Conservation (phyloP, 1,140 invertebrate species). For the Helicoverpa zea region DNA sequence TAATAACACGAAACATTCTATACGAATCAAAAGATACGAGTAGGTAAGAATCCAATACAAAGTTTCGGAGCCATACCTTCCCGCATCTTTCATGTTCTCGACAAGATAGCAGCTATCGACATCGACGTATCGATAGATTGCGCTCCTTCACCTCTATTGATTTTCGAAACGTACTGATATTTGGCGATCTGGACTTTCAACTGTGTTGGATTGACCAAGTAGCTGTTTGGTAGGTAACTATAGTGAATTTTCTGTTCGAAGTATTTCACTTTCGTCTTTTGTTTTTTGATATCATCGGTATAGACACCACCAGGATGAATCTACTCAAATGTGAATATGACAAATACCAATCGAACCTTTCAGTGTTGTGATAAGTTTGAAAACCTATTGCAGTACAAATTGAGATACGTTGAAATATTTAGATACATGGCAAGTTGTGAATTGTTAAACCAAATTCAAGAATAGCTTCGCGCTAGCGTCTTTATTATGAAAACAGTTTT, state of each 20-base stretch:
- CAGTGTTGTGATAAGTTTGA: too few species aligned
- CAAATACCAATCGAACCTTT: too few species aligned
- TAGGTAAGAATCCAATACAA: constrained; percentile 47
- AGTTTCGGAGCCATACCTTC: constrained; percentile 37
- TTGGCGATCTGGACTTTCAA: constrained; percentile 35
- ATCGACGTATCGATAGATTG: constrained; percentile 54
- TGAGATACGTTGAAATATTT: too few species aligned
- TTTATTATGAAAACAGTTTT: too few species aligned
- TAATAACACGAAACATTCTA: constrained; percentile 27
- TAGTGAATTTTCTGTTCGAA: not conserved
- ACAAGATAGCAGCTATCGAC: constrained; percentile 43
- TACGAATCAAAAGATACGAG: constrained; percentile 30
- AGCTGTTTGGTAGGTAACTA: not conserved
- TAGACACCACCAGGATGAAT: too few species aligned
- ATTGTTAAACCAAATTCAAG: too few species aligned
- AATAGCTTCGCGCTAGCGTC: too few species aligned
- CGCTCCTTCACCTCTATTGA: constrained; percentile 48
- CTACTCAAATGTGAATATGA: too few species aligned
- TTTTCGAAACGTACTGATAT: constrained; percentile 47
- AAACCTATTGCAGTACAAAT: too few species aligned
- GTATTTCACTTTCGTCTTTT: not conserved
- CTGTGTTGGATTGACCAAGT: constrained; percentile 17
- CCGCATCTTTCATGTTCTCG: constrained; percentile 44
- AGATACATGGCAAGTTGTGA: too few species aligned
- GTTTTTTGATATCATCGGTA: too few species aligned